Conservation (phyloP, 37 sponge, comb jelly and placozoan genomes). For the Aphrocallistes beatrix region DNA sequence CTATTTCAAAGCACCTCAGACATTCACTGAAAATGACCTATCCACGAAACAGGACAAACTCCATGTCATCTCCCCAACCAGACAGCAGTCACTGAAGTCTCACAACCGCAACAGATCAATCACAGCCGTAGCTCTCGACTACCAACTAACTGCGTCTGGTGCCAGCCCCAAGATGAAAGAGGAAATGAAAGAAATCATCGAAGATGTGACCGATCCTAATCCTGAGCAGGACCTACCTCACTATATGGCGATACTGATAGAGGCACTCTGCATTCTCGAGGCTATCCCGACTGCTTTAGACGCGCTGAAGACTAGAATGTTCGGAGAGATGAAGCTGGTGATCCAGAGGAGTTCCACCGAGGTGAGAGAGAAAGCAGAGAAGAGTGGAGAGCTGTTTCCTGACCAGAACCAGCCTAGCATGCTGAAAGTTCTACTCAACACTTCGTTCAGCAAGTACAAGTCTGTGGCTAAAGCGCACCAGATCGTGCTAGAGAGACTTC, state of each 20-base stretch:
- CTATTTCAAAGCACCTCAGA: constrained; percentile 33
- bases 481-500: constrained; percentile 38
- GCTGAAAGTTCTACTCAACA: constrained; percentile 53
- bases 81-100: background rate
- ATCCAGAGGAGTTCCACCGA: background rate
- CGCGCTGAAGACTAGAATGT: constrained; percentile 18
- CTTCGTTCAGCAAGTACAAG: constrained; percentile 62
- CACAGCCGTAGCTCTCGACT: background rate
- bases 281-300: constrained; percentile 41
- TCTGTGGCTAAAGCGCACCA: constrained; percentile 72
- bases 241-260: constrained; percentile 57
- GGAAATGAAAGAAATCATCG: constrained; percentile 24
- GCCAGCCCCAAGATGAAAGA: background rate
- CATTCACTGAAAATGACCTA: background rate
- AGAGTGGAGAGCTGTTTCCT: background rate
- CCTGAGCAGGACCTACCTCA: constrained; percentile 48
- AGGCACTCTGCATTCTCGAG: constrained; percentile 50
- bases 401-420: constrained; percentile 50
- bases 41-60: background rate
- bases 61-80: background rate
- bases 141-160: background rate
- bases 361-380: background rate
- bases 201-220: constrained; percentile 33
- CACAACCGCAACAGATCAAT: background rate
- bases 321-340: background rate